These are phyloP conservation scores for Myiothlypis chrysogaster DNA, from an alignment of 2,797 vertebrate genomes.

Conservation along the genomic window DNA sequence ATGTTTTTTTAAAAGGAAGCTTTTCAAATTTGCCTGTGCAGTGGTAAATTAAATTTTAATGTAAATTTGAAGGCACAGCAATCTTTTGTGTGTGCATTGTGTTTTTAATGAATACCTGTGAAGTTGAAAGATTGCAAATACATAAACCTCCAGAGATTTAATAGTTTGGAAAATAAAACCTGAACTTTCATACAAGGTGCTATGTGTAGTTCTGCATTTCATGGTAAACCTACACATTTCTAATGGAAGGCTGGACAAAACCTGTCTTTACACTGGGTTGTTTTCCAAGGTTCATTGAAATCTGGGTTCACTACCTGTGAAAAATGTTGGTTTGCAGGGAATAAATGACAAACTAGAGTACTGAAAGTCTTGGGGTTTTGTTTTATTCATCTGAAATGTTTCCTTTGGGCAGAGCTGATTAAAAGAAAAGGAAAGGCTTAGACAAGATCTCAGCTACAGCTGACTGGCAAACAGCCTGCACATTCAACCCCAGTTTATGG, in stretches of 20 bases:
- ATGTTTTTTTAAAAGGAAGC: not conserved
- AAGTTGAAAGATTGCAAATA: not conserved
- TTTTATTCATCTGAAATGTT: not conserved
- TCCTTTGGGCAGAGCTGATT: not conserved
- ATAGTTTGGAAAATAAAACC: not conserved
- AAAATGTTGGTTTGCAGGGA: not conserved
- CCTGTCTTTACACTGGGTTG: accelerated
- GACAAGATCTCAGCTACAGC: not conserved
- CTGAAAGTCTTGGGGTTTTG: not conserved
- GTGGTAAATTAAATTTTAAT: not conserved
- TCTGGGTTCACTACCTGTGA: accelerated
- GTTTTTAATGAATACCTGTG: not conserved
- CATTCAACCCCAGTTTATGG: slow-evolving; percentile 44
- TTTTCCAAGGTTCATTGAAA: not conserved
- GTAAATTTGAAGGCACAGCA: not conserved
- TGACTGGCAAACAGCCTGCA: slow-evolving; percentile 41
- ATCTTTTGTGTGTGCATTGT: not conserved
- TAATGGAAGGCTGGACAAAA: not conserved
- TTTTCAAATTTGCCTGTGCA: not conserved
- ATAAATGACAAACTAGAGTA: not conserved
- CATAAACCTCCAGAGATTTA: not conserved
- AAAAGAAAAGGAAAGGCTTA: not conserved
- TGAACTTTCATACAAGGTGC: not conserved
- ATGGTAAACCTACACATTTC: accelerated
- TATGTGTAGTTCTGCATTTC: accelerated